These are phyloP conservation scores for Nudaria mundana DNA, from an alignment of 2,888 invertebrate species.

Conservation along the genomic window DNA sequence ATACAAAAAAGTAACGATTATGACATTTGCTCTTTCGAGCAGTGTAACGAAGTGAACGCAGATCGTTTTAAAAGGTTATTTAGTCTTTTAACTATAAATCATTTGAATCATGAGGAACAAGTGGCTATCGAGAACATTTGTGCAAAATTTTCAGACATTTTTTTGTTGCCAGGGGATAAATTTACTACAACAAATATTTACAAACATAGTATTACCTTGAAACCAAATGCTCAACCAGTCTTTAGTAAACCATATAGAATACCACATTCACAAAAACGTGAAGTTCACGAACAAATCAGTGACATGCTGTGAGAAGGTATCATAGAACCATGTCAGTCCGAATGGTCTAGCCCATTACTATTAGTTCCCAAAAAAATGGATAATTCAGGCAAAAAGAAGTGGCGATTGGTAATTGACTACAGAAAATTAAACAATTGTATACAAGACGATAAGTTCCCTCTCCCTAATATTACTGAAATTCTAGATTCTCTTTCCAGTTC, in stretches of 20 bases:
- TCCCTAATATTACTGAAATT: background rate
- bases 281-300: background rate
- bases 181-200: too few relatives aligned
- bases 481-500: background rate
- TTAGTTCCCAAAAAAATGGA: background rate
- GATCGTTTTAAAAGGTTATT: too few relatives aligned
- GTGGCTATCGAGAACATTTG: too few relatives aligned
- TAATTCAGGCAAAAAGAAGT: background rate
- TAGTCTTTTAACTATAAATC: too few relatives aligned
- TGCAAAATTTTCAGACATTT: too few relatives aligned
- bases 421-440: background rate
- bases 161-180: too few relatives aligned
- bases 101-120: too few relatives aligned
- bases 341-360: background rate
- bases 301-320: background rate
- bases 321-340: background rate
- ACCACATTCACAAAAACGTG: background rate
- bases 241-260: slow-evolving; percentile 2
- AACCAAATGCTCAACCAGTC: too few relatives aligned
- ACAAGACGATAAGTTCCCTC: background rate
- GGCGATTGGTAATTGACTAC: background rate
- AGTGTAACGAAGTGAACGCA: too few relatives aligned
- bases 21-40: too few relatives aligned
- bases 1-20: too few relatives aligned
- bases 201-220: too few relatives aligned